A percentile compares a stretch with the other conserved stretches of the same genome.
Evolutionary conservation across 2,888 invertebrate genomes (phyloP).

Genomic region (Habrosyne pyritoides): DNA sequence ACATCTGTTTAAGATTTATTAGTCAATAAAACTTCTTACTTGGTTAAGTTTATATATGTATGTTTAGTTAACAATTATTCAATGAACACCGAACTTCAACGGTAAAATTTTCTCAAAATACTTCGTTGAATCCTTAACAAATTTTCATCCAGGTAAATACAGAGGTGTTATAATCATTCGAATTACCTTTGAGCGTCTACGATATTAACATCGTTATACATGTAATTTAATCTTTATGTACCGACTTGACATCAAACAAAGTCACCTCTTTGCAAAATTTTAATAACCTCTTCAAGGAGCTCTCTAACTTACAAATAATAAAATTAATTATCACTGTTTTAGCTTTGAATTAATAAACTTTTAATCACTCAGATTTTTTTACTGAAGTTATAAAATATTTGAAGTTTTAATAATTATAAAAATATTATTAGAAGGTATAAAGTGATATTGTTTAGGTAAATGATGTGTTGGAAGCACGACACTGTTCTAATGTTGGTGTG

Average conservation of each 20-base stretch:
- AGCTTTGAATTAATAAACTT: background rate
- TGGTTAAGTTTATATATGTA: too few relatives aligned
- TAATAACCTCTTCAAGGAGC: conserved; percentile 2
- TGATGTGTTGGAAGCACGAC: too few relatives aligned
- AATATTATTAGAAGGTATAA: too few relatives aligned
- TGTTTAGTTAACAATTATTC: too few relatives aligned
- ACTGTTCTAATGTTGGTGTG: background rate
- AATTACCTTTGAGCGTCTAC: background rate
- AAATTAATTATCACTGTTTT: background rate
- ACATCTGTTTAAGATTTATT: too few relatives aligned
- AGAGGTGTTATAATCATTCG: background rate
- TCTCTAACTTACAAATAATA: background rate
- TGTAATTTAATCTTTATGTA: conserved; percentile 1
- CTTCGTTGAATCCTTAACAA: background rate
- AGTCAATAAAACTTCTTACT: too few relatives aligned
- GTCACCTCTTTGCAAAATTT: conserved; percentile 1
- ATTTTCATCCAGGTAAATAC: background rate
- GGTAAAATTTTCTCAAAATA: too few relatives aligned
- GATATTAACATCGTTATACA: background rate
- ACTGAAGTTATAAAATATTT: background rate
- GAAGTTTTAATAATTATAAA: background rate
- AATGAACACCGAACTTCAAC: too few relatives aligned
- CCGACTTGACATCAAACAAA: background rate
- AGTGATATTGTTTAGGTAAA: too few relatives aligned
- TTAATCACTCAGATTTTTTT: background rate